Base-by-base conservation (phyloP, 2,888 invertebrate species). In the Byasa hedistus region DNA sequence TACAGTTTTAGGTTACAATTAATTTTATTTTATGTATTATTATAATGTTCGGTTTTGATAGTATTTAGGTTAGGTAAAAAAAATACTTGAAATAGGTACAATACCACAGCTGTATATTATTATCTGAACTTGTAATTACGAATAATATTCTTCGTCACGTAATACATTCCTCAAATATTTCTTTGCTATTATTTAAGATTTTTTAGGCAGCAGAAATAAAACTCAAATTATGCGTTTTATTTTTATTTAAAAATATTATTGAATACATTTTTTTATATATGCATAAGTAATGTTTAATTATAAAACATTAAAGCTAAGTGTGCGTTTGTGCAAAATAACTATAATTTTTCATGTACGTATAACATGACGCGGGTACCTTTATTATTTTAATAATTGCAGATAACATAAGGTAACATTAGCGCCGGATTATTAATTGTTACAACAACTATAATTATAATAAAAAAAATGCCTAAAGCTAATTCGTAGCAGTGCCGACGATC, bases 321-420 rank as follows among this genome's bases (percentile, higher is more conserved):
- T 69, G 69, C 69, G 68, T 70, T 68, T 68, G 69, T 70, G 72
- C 71, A 65, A 58, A 59, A 55, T 52, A 65, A 72, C 69, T 68
- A 69, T 69, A 61, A 66, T 48, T 48, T 64, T 51, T 57, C n/a
- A 52, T 69, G 70, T 70, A 72, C 64, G 73, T 57, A 57, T 68
- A 72, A 71, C 76, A 76, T 78, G 82, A 83, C 84, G 86, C 85
- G 85, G 75, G 84, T 85, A 86, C 88, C 87, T 85, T 84, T 80
- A 76, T 69, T 75, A 75, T 73, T 72, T 73, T 67, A 68, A 64
- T 69, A 65, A 70, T 74, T 73, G 75, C 77, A 73, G 70, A 72
- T 76, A 76, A 75, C 76, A 77, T 79, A 87, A 91, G 91, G 91
- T 91, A 91, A 90, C 91, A 91, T 90, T 89, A 91, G 91, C 91